Base-by-base conservation (phyloP, 2,797 vertebrate genomes). In the Urosaurus nigricauda region DNA sequence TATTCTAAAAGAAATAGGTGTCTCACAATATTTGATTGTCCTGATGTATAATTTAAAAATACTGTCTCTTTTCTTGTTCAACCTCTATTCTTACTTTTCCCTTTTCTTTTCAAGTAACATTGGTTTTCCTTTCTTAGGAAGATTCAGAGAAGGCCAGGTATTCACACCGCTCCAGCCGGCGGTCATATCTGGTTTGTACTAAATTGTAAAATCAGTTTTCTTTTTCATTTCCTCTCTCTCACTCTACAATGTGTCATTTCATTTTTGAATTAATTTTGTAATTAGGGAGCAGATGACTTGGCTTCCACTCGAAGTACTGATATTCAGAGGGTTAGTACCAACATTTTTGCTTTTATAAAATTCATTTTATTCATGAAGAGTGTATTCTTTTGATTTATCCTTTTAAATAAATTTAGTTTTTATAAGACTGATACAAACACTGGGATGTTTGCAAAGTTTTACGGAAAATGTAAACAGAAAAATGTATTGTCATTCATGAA, bases 141-240 rank as follows among this genome's bases (percentile, higher is more conserved):
- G 98, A 99, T 95, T 93, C 98, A 91, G 98, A 99, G 94, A 98
- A 98, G 95, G 98, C 98, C 96, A 97, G 97, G 96, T 94, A 97
- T 94, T 97, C 97, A 96, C 96, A 96, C 95, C 96, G 95, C 94
- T 96, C 98, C 96, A 97, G 96, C 96, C 97, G 90, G 94, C 95
- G 94, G 94, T 97, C 96, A 92, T 97, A 95, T 84, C 97, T 98
- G 98, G 98, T 99, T 97, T 97, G 98, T 99, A 98, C 96, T 95
- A 90, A 81, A 79, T 75, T 94, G 68, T 93, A 2, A 90, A 29
- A 4, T 90, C 95, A 21, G 1, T 3, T 35, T 85, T 91, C 88
- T 87, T 14, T 2, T 90, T 5, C 40, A 93, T 35, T 82, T 88
- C 91, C 93, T 74, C 1, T 93, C 88, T 80, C 94, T 91, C 89